A percentile compares a stretch with the other conserved stretches of the same genome.
These are phyloP conservation scores for Triops cancriformis DNA, from an alignment of 1,140 invertebrate genomes.

Conservation along the genomic window DNA sequence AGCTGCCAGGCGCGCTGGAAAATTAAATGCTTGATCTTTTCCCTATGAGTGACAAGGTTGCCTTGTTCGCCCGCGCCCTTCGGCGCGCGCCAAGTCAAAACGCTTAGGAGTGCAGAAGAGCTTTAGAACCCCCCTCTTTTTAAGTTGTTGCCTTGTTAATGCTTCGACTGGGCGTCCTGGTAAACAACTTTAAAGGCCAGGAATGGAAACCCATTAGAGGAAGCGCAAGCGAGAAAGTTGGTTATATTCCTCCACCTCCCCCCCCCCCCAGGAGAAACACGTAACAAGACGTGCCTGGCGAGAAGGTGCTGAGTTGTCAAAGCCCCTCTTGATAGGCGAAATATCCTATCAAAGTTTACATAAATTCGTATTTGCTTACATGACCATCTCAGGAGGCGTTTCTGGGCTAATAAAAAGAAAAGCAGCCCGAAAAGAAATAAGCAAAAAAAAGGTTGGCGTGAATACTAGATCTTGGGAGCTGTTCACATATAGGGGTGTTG, in stretches of 20 bases:
- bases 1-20: not conserved
- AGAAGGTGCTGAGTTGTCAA: not conserved
- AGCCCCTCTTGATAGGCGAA: not conserved
- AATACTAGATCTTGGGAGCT: not conserved
- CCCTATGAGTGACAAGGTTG: not conserved
- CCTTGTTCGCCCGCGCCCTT: not conserved
- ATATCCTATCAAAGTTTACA: not conserved
- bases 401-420: not conserved
- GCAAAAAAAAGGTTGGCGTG: not conserved
- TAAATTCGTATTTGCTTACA: not conserved
- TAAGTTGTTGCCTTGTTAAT: conserved; percentile 10
- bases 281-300: not conserved
- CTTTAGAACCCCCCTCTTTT: not conserved
- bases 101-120: not conserved
- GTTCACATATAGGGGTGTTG: too few relatives aligned
- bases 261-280: not conserved
- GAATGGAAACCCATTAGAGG: not conserved
- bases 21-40: conserved; percentile 1
- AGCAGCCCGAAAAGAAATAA: not conserved
- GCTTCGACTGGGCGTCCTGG: not conserved
- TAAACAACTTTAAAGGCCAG: conserved; percentile 4
- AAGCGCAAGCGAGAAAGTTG: not conserved
- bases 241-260: not conserved
- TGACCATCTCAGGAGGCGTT: not conserved
- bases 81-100: not conserved